Base-by-base conservation (phyloP, 2,888 invertebrate species). In the Alsophila aescularia region DNA sequence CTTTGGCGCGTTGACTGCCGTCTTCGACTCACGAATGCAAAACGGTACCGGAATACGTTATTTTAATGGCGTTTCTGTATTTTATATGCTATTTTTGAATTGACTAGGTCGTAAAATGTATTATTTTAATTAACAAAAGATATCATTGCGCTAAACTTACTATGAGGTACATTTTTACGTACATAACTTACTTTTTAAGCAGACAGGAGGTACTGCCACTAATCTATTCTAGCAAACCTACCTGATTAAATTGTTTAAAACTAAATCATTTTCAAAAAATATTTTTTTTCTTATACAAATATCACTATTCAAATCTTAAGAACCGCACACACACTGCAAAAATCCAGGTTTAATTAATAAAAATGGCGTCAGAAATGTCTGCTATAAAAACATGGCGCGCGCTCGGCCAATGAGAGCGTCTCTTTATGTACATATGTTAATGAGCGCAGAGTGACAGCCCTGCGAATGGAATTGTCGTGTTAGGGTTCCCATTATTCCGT, bases 391-490 rank as follows among this genome's bases (percentile, higher is more conserved):
- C 82, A 84, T 78, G 79, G 77, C 75, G 67, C 61, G 67, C 63
- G 67, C 69, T 69, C 72, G 75, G 72, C 83, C 84, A 81, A 84
- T 81, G 83, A 81, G 79, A 74, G 80, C 61, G 69, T 71, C 75
- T 71, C 80, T 81, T 82, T 88, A 84, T 87, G 85, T 90, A 82
- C 87, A 79, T 87, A 90, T 90, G 89, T 77, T 90, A 90, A 90
- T 89, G 85, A 87, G 24, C 8, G 24, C 24, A 8, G 24, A 24
- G 85, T 83, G 88, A 83, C 87, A 87, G 75, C 80, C 81, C 85
- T 83, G 77, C 78, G 84, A 89, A 90, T 90, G 90, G 90, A 83
- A 88, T 89, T 88, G 87, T 90, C 90, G 78, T 90, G 90, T 90
- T 78, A 85, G 89, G 82, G 84, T 70, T 85, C 85, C 79, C 88